Conservation (phyloP, 2,113 vertebrate genomes). For the Hirundichthys speculiger region DNA sequence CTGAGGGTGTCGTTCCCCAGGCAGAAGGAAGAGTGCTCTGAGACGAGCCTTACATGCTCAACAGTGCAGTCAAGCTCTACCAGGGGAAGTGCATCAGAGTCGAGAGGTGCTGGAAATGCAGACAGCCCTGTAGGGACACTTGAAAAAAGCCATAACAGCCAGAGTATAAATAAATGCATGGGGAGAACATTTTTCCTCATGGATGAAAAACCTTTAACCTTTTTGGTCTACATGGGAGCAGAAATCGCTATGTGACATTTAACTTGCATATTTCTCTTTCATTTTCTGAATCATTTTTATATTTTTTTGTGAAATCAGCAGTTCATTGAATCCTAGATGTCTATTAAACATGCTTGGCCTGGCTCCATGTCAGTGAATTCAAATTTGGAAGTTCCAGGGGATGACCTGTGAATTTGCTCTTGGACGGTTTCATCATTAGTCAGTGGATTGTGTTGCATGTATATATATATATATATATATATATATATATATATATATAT, state of each 20-base stretch:
- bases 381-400: slow-evolving; percentile 38
- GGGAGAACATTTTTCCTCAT: slow-evolving; percentile 71
- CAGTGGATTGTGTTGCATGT: slow-evolving; percentile 23
- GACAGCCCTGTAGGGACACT: slow-evolving; percentile 74
- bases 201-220: slow-evolving; percentile 77
- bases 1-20: slow-evolving; percentile 73
- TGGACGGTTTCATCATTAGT: slow-evolving; percentile 37
- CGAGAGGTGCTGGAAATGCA: slow-evolving; percentile 70
- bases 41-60: slow-evolving; percentile 69
- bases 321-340: slow-evolving; percentile 27
- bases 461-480: too few species aligned
- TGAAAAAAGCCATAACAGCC: slow-evolving; percentile 76
- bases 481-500: too few species aligned
- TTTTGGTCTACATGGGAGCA: slow-evolving; percentile 66
- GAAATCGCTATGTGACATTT: slow-evolving; percentile 68
- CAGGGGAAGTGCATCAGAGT: slow-evolving; percentile 67
- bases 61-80: slow-evolving; percentile 62
- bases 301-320: slow-evolving; percentile 46
- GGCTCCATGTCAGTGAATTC: slow-evolving; percentile 32
- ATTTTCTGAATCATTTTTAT: slow-evolving; percentile 40
- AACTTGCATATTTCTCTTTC: slow-evolving; percentile 57
- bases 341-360: slow-evolving; percentile 35
- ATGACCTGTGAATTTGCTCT: slow-evolving; percentile 35
- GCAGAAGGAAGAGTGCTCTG: slow-evolving; percentile 75
- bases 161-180: slow-evolving; percentile 84